Percentiles rank a stretch among this genome's conserved stretches.
phyloP scores from a whole-genome alignment of 2,797 vertebrate species.

The Sciurus vulgaris region DNA sequence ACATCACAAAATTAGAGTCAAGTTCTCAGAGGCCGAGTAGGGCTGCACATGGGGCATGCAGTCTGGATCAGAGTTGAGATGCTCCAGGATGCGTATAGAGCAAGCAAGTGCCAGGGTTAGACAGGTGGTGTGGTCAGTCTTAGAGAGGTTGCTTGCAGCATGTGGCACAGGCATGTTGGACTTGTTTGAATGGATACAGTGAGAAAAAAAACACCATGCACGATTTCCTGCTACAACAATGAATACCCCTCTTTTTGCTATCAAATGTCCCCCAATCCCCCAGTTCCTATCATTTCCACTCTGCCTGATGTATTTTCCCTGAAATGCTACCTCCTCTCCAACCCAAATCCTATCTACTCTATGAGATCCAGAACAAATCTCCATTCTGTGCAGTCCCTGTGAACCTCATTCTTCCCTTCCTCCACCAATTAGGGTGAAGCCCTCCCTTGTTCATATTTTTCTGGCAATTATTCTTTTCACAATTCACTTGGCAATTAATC shows the following conservation, averaged over 20 bases:
- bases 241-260: too few species aligned
- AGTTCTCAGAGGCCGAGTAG: background rate
- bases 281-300: background rate
- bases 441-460: conserved; percentile 40
- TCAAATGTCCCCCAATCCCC: background rate
- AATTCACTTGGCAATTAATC: conserved; percentile 81
- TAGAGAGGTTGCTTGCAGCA: background rate
- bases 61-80: background rate
- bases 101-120: background rate
- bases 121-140: background rate
- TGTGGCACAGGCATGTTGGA: background rate
- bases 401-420: background rate
- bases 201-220: conserved; percentile 4
- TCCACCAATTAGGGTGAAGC: background rate
- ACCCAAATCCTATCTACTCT: background rate
- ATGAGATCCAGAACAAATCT: conserved; percentile 18
- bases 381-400: background rate
- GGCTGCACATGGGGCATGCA: background rate
- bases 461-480: conserved; percentile 73
- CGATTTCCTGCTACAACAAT: background rate
- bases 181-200: background rate
- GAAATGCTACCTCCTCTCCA: background rate
- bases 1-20: conserved; percentile 17
- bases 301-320: background rate
- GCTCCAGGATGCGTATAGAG: background rate